Evolutionary conservation across 2,797 vertebrate genomes (phyloP), one percentile per base, ranked within the genome.

Genomic region (Rhynchotus rufescens): DNA sequence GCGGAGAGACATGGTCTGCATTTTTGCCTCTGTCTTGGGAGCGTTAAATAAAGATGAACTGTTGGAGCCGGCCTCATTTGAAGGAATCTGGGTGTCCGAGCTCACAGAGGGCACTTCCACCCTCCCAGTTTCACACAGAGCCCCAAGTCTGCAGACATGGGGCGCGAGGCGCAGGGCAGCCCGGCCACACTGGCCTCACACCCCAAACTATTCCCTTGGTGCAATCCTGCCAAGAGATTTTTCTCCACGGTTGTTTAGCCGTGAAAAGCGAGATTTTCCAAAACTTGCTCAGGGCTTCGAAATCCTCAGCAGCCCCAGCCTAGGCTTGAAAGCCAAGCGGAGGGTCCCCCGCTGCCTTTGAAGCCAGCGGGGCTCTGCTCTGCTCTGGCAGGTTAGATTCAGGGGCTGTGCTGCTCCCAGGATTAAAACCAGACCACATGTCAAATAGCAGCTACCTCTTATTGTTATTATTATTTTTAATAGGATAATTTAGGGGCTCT

Each of bases 391-490:
- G 91, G 95, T 97, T 95, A 84, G 90, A 90, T 96, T 91, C 67
- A 10, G 96, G 94, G 96, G 84, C 94, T 82, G 91, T 79, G 17
- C 95, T 95, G 90, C 94, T 95, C 95, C 79, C 84, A 96, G 95
- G 94, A 96, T 96, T 97, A 97, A 98, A 98, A 97, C 89, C 91
- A 96, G 93, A 97, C 95, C 90, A 96, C 76, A 96, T 97, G 96
- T 97, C 95, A 97, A 97, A 96, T 93, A 69, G 94, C 90, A 97
- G 90, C 92, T 94, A 90, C 95, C 95, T 97, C 94, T 96, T 84
- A 79, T 49, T 49, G 93, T 94, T 97, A 97, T 96, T 84, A 16
- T 83, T 60, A 59, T 89, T 90, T 80, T 23, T 78, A 97, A 97
- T 93, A 85, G 94, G 94, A 96, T 94, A 96, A 97, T 97, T 97